Evolutionary conservation across 2,888 invertebrate species (phyloP).

Genomic region (Imbricaverruca yamaguchii): DNA sequence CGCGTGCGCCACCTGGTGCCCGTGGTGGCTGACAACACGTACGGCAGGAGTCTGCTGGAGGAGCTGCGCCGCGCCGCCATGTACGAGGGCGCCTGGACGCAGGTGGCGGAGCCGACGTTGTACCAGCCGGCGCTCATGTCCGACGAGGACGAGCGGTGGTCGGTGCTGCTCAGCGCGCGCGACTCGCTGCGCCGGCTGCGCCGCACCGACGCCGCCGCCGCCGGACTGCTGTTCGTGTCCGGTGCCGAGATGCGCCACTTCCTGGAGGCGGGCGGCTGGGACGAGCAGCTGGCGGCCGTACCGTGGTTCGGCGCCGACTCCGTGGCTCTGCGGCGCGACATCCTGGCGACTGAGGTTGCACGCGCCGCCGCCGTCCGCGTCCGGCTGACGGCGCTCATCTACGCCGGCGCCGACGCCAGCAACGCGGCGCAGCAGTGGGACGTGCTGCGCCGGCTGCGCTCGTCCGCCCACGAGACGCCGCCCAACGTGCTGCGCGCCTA

Average conservation of each 20-base stretch:
- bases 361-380: not conserved
- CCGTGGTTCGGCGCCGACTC: conserved; percentile 16
- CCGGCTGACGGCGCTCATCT: not conserved
- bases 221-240: not conserved
- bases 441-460: conserved; percentile 31
- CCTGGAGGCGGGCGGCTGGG: conserved; percentile 11
- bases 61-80: conserved; percentile 4
- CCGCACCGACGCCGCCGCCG: not conserved
- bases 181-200: not conserved
- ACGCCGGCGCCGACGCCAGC: not conserved
- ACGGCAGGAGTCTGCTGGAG: conserved; percentile 13
- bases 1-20: conserved; percentile 2
- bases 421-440: not conserved
- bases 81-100: not conserved
- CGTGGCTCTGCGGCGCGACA: not conserved
- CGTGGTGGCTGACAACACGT: conserved; percentile 6
- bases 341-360: not conserved
- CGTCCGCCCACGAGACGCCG: not conserved
- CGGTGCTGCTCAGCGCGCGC: not conserved
- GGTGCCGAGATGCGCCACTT: conserved; percentile 2
- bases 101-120: not conserved
- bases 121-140: not conserved
- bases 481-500: conserved; percentile 15
- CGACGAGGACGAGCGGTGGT: not conserved
- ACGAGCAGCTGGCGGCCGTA: not conserved